A percentile compares a stretch with the other conserved stretches of the same genome.
Conservation (phyloP, 2,113 vertebrate genomes). For the Labeo rohita region DNA sequence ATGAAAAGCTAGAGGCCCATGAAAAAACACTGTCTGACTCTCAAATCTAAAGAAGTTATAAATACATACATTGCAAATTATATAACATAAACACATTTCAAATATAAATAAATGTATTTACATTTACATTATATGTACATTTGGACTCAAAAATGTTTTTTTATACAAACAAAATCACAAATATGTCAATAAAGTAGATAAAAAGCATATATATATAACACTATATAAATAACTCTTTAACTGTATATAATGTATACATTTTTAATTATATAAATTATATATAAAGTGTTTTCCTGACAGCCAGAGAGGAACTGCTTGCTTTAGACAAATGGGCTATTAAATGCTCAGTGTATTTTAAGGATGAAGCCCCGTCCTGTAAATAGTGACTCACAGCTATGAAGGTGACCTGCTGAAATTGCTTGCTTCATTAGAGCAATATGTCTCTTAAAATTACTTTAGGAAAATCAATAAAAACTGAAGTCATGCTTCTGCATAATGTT, state of each 20-base stretch:
- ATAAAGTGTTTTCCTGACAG: background rate
- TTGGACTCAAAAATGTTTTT: background rate
- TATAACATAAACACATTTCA: background rate
- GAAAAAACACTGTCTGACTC: constrained; percentile 9
- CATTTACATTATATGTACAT: background rate
- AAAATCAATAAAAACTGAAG: background rate
- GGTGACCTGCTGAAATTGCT: background rate
- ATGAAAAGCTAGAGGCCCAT: constrained; percentile 3
- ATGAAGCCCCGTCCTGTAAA: background rate
- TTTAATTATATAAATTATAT: background rate
- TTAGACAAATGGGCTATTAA: background rate
- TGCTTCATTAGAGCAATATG: background rate
- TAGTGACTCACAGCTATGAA: background rate
- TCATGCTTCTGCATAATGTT: background rate
- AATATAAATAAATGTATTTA: background rate
- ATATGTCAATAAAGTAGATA: no score
- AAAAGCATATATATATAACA: background rate
- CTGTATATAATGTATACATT: background rate
- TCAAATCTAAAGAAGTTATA: constrained; percentile 7
- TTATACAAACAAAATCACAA: background rate
- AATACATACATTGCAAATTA: background rate
- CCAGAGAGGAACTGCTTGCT: background rate
- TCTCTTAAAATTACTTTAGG: background rate
- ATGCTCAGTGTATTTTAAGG: background rate
- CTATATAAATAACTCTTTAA: background rate